Conservation (phyloP, 2,113 vertebrate species). For the Camelus bactrianus region DNA sequence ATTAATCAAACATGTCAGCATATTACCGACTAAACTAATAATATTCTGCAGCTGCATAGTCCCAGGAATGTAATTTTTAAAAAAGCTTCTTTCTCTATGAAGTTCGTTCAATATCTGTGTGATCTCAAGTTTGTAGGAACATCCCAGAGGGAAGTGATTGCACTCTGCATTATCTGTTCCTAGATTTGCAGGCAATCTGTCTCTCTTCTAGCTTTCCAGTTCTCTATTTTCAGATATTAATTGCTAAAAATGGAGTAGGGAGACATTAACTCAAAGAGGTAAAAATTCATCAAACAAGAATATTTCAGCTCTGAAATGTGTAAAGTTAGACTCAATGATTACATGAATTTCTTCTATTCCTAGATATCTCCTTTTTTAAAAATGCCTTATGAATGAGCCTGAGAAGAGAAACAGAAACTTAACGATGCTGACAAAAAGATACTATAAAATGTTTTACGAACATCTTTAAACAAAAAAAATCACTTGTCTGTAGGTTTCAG, state of each 20-base stretch:
- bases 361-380: constrained; percentile 41
- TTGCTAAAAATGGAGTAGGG: not conserved
- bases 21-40: not conserved
- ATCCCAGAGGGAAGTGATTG: not conserved
- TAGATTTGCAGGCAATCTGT: not conserved
- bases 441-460: constrained; percentile 55
- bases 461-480: constrained; percentile 45
- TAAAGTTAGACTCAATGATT: not conserved
- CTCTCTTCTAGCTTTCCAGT: not conserved
- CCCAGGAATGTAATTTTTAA: constrained; percentile 12
- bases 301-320: not conserved
- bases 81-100: not conserved
- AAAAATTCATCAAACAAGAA: constrained; percentile 20
- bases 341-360: not conserved
- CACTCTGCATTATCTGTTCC: not conserved
- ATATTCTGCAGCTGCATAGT: not conserved
- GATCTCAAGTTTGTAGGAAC: constrained; percentile 69
- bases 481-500: constrained; percentile 37
- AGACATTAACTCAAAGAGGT: constrained; percentile 6
- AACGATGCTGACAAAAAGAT: constrained; percentile 66
- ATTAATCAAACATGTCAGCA: constrained; percentile 17
- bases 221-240: constrained; percentile 31
- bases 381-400: constrained; percentile 40
- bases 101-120: constrained; percentile 28
- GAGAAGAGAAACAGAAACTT: constrained; percentile 72